phyloP scores from a whole-genome alignment of 2,888 invertebrate genomes.

The Syrphus vitripennis region DNA sequence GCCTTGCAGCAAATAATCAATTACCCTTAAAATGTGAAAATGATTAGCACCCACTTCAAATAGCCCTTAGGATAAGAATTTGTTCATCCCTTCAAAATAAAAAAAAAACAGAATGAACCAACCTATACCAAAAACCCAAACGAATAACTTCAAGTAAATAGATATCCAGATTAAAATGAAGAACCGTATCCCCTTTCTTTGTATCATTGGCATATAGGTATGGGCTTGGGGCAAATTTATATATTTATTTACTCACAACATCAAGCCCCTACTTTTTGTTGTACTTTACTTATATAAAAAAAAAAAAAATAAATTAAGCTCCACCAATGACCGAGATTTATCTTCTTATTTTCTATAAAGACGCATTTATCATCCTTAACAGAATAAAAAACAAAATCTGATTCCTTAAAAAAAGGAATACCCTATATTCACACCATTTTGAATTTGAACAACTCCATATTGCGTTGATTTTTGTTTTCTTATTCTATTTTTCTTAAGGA shows the following conservation, averaged over 20 bases:
- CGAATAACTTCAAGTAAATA: constrained; percentile 40
- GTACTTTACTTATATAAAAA: too few relatives aligned
- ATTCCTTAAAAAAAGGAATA: constrained; percentile 20
- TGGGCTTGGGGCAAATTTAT: constrained; percentile 51
- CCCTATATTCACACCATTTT: constrained; percentile 69
- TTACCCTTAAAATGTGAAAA: constrained; percentile 71
- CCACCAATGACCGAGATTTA: constrained; percentile 40
- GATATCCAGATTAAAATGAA: constrained; percentile 59
- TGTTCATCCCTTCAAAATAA: constrained; percentile 49
- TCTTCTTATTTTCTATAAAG: constrained; percentile 15
- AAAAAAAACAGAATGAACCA: not conserved
- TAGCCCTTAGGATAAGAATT: constrained; percentile 52
- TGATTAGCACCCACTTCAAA: constrained; percentile 71
- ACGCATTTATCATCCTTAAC: constrained; percentile 46
- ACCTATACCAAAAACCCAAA: not conserved
- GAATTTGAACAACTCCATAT: constrained; percentile 64
- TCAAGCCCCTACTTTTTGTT: constrained; percentile 27
- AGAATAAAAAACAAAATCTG: constrained; percentile 21
- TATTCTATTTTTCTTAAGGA: not conserved
- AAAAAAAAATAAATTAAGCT: not conserved
- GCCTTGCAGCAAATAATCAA: constrained; percentile 62
- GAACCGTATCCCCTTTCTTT: constrained; percentile 59
- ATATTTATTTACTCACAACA: constrained; percentile 66
- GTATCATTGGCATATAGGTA: constrained; percentile 6
- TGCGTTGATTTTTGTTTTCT: constrained; percentile 9